Evolutionary conservation across 92 coral and sea anemone species (phyloP).

Genomic region (Epizoanthus rinbou): DNA sequence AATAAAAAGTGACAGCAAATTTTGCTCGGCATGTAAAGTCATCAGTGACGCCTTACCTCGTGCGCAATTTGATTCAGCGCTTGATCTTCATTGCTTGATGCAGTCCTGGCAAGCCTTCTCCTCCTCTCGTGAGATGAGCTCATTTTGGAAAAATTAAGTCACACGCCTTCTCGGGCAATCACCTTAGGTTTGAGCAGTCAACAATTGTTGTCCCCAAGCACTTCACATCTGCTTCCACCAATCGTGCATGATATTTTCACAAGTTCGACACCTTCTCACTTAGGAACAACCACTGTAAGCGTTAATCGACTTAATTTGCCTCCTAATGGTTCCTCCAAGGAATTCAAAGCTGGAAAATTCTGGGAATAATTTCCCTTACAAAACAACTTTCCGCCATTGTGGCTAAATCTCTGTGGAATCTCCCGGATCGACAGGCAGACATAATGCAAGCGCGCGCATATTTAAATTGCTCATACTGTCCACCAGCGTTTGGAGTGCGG

Average conservation of each 20-base stretch:
- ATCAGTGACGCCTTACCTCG: slow-evolving; percentile 72
- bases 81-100: slow-evolving; percentile 95
- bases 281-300: slow-evolving; percentile 44
- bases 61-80: slow-evolving; percentile 97
- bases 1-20: slow-evolving; percentile 17
- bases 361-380: slow-evolving; percentile 32
- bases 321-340: slow-evolving; percentile 46
- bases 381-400: slow-evolving; percentile 84
- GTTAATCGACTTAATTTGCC: slow-evolving; percentile 52
- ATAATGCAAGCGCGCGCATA: slow-evolving; percentile 60
- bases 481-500: neutral
- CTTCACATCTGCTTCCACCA: slow-evolving; percentile 78
- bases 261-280: slow-evolving; percentile 46
- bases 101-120: slow-evolving; percentile 79
- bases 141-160: slow-evolving; percentile 63
- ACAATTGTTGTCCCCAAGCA: slow-evolving; percentile 56
- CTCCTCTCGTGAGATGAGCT: slow-evolving; percentile 92
- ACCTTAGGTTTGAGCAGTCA: slow-evolving; percentile 74
- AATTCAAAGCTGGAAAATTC: slow-evolving; percentile 51
- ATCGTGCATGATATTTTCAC: slow-evolving; percentile 51
- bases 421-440: slow-evolving; percentile 66
- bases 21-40: neutral
- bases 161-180: slow-evolving; percentile 39
- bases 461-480: slow-evolving; percentile 13
- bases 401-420: slow-evolving; percentile 69